Base-by-base conservation (phyloP, 2,113 vertebrate genomes). In the Nesogale talazaci region DNA sequence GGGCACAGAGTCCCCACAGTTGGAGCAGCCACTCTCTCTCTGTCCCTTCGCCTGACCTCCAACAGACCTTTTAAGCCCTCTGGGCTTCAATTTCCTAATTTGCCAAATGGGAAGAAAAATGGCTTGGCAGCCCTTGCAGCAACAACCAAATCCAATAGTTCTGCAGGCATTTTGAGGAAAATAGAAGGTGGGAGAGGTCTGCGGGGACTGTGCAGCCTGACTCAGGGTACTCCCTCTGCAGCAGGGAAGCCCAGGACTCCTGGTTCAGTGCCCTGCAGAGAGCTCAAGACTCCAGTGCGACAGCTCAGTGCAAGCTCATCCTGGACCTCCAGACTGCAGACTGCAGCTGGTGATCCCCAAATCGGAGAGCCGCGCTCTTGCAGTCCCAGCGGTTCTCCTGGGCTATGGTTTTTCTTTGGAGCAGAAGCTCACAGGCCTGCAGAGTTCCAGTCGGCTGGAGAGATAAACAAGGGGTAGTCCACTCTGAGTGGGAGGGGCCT, bases 161-260 rank as follows among this genome's bases (percentile, higher is more conserved):
- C 74, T 90, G 63, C 40, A 52, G 91, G 77, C 59, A 23, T 1
- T 38, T n/a, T 19, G 15, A 29, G 72, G 83, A 25, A 36, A 72
- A 34, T 2, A 91, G 83, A 6, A 7, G 65, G 77, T 67, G 69
- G 52, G 9, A 29, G 11, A 17, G 27, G 87, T 67, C 6, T 17
- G 19, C 14, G 38, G 0, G 0, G 20, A 16, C 25, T 9, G 34
- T 1, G 34, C 22, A 9, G 77, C 20, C n/a, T 16, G 4, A 31
- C 1, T 9, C 3, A 3, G 3, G 0, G 42, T 12, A 0, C 8
- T 29, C 25, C 19, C 2, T 74, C 42, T 20, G 42, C 46, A 46
- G 75, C n/a, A 23, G 34, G 17, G 56, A 67, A 19, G 63, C 34
- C 46, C 1, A 3, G 31, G 23, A 42, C 15, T 40, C 29, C 20